Percentiles rank a stretch among this genome's conserved stretches.
Conservation (phyloP, 2,888 invertebrate genomes). For the Limnephilus auricula region DNA sequence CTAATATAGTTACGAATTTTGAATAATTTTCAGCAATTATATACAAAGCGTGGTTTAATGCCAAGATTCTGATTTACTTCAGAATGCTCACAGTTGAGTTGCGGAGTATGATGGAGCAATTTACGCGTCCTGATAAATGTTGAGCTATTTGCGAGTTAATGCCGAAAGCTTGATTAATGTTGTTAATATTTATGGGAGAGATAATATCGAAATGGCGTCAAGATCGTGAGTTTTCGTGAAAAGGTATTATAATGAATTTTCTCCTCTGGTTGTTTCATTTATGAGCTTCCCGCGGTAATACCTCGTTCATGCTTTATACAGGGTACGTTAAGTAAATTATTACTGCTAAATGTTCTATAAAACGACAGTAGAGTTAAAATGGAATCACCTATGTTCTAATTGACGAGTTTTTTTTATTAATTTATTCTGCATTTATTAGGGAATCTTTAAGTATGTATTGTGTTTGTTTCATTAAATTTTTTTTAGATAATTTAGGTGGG, state of each 20-base stretch:
- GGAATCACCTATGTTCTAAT: not conserved
- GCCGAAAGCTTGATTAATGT: not conserved
- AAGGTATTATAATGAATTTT: not conserved
- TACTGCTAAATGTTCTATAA: not conserved
- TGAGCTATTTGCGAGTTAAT: not conserved
- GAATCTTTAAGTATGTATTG: too few species aligned
- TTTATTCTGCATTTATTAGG: too few species aligned
- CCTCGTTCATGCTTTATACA: not conserved
- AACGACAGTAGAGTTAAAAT: not conserved
- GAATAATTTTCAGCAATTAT: conserved; percentile 31
- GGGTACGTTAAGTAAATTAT: not conserved
- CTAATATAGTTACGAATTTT: not conserved
- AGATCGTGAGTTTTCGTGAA: not conserved
- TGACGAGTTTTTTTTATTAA: too few species aligned
- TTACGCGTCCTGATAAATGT: conserved; percentile 13
- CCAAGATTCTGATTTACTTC: not conserved
- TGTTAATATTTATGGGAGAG: not conserved
- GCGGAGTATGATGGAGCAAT: conserved; percentile 19
- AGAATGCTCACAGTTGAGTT: not conserved
- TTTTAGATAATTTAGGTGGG: too few species aligned
- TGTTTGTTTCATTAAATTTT: too few species aligned
- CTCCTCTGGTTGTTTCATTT: not conserved
- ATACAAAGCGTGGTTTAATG: conserved; percentile 19
- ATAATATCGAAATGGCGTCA: conserved; percentile 19
- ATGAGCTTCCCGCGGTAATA: not conserved